These are phyloP conservation scores for Australoheros scitulus DNA, from an alignment of 2,113 vertebrate species.

Conservation along the genomic window DNA sequence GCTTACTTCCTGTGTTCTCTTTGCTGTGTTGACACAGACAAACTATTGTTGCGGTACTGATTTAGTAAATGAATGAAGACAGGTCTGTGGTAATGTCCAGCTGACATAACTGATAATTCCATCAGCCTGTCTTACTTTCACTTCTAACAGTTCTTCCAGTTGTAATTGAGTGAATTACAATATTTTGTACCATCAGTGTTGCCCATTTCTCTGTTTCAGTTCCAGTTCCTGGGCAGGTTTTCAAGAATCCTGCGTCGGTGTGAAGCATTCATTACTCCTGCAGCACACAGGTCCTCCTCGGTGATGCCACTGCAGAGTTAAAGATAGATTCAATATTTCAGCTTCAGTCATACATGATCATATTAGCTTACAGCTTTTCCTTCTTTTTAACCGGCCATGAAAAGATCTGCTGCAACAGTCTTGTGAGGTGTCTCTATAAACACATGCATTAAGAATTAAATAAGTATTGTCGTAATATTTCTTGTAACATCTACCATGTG, in stretches of 20 bases:
- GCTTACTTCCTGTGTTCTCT: conserved; percentile 22
- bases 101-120: not conserved
- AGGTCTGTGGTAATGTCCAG: conserved; percentile 17
- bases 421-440: no score
- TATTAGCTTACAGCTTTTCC: not conserved
- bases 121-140: conserved; percentile 1
- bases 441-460: not conserved
- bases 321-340: not conserved
- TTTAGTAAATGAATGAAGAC: conserved; percentile 17
- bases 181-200: not conserved
- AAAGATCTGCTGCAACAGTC: not conserved
- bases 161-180: not conserved
- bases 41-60: conserved; percentile 36
- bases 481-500: not conserved
- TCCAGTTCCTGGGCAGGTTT: conserved; percentile 77
- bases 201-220: conserved; percentile 56
- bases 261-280: conserved; percentile 71
- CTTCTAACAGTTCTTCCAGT: conserved; percentile 39
- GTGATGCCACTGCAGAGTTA: conserved; percentile 76
- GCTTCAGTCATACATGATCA: not conserved
- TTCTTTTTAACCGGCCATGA: not conserved
- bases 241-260: conserved; percentile 72
- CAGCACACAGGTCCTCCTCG: conserved; percentile 76
- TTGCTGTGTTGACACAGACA: conserved; percentile 18
- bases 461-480: not conserved